Evolutionary conservation across 2,113 vertebrate species (phyloP), one percentile per base, ranked within the genome.

Genomic region (Pygoscelis adeliae): DNA sequence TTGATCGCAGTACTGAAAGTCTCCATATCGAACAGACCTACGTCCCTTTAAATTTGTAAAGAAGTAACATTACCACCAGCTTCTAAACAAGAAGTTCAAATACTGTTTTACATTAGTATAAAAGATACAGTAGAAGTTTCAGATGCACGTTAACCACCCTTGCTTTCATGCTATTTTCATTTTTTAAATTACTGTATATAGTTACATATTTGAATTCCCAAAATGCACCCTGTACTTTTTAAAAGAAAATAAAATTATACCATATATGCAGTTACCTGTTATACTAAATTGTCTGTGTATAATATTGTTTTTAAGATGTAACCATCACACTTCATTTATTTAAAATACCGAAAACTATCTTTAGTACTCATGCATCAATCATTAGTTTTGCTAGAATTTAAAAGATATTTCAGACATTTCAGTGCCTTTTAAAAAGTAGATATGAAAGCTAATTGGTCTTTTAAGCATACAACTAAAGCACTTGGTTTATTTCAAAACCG

Each of bases 1-100:
- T 98, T 99, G 99, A 36, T 99, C 99, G 70, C 99, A 99, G 97
- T 99, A 99, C 81, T 99, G 99, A 59, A 99, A 99, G 78, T 99
- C 99, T 91, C 99, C 99, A 1, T 98, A 99, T 18, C 99, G 99
- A 86, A 99, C 99, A 2, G 99, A 99, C 91, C 99, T 99, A 89
- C 99, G 99, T 11, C 99, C 99, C 99, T 99, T 47, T 52, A 77
- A 96, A 96, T 86, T 87, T 22, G 34, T 62, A 83, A 83, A 83
- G 44, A 29, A 47, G 36, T 6, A 95, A 67, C 9, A 44, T 90
- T 63, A 94, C 18, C 58, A 94, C 9, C 21, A 78, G 40, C 7
- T 81, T 42, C 73, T 69, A 70, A 67, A 47, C 42, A 84, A 66
- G 11, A 81, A 91, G 27, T n/a, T 71, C 25, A n/a, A 42, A 29